These are phyloP conservation scores for Porites lutea DNA, from an alignment of 64 coral and sea anemone species.

Conservation along the genomic window DNA sequence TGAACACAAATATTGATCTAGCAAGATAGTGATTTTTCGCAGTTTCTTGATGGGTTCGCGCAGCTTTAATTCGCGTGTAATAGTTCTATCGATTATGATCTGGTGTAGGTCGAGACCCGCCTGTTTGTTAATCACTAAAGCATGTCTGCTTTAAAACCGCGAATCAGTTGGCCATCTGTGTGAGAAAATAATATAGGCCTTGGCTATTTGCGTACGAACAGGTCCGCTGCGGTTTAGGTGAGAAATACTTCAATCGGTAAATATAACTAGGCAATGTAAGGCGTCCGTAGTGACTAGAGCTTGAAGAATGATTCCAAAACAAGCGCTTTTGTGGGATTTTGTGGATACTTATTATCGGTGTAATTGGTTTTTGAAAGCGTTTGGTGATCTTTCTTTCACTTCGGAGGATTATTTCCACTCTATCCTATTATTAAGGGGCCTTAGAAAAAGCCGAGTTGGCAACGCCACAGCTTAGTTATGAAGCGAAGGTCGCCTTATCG, in stretches of 20 bases:
- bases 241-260: background rate
- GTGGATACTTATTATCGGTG: constrained; percentile 40
- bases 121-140: constrained; percentile 11
- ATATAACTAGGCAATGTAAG: background rate
- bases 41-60: background rate
- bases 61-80: background rate
- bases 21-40: background rate
- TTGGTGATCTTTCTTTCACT: constrained; percentile 37
- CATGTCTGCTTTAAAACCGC: constrained; percentile 19
- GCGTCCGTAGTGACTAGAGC: background rate
- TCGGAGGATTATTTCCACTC: constrained; percentile 43
- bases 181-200: background rate
- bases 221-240: background rate
- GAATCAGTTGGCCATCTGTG: background rate
- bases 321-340: constrained; percentile 30
- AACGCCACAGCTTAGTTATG: constrained; percentile 13
- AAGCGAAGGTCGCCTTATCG: constrained; percentile 2
- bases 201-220: background rate
- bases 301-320: background rate
- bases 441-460: background rate
- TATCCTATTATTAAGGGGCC: constrained; percentile 42
- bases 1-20: constrained; percentile 21
- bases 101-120: background rate
- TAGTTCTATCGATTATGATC: background rate
- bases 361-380: constrained; percentile 54